These are phyloP conservation scores for Aporophyla nigra DNA, from an alignment of 2,888 invertebrate species.

Conservation along the genomic window DNA sequence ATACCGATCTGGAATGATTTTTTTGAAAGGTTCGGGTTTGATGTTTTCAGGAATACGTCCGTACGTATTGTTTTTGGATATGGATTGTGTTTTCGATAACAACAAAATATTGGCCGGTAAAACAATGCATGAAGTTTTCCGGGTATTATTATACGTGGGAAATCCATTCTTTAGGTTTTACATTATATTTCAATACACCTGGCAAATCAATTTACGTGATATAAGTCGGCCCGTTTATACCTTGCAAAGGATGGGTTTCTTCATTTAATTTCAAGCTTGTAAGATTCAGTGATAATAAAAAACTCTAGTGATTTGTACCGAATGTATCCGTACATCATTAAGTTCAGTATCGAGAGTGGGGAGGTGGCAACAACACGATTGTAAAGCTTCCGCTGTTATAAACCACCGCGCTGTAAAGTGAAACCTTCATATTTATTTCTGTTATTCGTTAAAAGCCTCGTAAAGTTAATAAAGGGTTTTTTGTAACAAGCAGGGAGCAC, in stretches of 20 bases:
- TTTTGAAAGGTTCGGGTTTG: constrained; percentile 60
- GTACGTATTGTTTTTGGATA: constrained; percentile 54
- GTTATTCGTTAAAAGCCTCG: constrained; percentile 89
- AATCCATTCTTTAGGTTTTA: constrained; percentile 5
- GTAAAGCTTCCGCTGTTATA: constrained; percentile 81
- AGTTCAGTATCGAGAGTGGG: constrained; percentile 57
- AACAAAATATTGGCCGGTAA: constrained; percentile 23
- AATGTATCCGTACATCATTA: constrained; percentile 54
- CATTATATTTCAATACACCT: not conserved
- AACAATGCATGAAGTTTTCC: constrained; percentile 30
- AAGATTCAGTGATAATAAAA: constrained; percentile 12
- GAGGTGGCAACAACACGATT: constrained; percentile 73
- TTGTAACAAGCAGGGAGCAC: constrained; percentile 86
- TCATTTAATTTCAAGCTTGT: constrained; percentile 11
- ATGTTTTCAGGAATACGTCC: constrained; percentile 54
- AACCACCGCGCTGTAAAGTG: constrained; percentile 82
- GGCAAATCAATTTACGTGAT: constrained; percentile 13
- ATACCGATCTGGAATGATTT: constrained; percentile 66
- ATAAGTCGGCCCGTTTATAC: not conserved
- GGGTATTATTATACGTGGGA: constrained; percentile 1
- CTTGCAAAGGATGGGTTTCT: not conserved
- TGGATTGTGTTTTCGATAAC: constrained; percentile 50
- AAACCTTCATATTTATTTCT: constrained; percentile 88
- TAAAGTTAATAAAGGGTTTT: constrained; percentile 90
- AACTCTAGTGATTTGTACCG: constrained; percentile 11